Evolutionary conservation across 2,797 vertebrate species (phyloP).

Genomic region (Siniperca scherzeri): DNA sequence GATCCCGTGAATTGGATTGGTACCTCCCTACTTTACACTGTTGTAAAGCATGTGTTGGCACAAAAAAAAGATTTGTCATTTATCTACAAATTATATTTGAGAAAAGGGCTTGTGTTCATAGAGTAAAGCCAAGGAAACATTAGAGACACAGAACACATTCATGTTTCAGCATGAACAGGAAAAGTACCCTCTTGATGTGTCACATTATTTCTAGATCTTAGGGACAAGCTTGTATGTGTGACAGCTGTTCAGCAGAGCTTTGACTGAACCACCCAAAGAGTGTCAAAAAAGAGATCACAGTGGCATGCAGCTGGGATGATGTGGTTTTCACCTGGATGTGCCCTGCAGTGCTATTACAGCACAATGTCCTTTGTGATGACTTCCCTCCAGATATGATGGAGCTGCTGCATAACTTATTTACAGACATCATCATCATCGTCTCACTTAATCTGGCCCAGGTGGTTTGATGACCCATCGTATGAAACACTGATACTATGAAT

Average conservation of each 20-base stretch:
- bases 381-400: constrained; percentile 32
- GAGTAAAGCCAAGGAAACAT: constrained; percentile 13
- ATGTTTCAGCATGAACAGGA: constrained; percentile 39
- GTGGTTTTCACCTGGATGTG: constrained; percentile 52
- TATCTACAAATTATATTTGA: not conserved
- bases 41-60: not conserved
- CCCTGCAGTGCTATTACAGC: constrained; percentile 18
- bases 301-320: constrained; percentile 25
- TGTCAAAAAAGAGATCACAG: constrained; percentile 23
- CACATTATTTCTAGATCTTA: constrained; percentile 25
- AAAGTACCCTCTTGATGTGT: constrained; percentile 19
- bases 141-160: constrained; percentile 13
- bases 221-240: constrained; percentile 11
- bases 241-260: constrained; percentile 27
- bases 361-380: constrained; percentile 45
- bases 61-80: not conserved
- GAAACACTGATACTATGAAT: constrained; percentile 14
- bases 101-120: not conserved
- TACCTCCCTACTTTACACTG: not conserved
- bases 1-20: not conserved
- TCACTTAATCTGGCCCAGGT: constrained; percentile 29
- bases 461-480: constrained; percentile 30
- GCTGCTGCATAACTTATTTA: constrained; percentile 34
- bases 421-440: constrained; percentile 25
- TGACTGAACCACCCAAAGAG: constrained; percentile 18